Percentiles rank a stretch among this genome's conserved stretches.
phyloP scores from a whole-genome alignment of 2,797 vertebrate species.

The Kryptopterus vitreolus region DNA sequence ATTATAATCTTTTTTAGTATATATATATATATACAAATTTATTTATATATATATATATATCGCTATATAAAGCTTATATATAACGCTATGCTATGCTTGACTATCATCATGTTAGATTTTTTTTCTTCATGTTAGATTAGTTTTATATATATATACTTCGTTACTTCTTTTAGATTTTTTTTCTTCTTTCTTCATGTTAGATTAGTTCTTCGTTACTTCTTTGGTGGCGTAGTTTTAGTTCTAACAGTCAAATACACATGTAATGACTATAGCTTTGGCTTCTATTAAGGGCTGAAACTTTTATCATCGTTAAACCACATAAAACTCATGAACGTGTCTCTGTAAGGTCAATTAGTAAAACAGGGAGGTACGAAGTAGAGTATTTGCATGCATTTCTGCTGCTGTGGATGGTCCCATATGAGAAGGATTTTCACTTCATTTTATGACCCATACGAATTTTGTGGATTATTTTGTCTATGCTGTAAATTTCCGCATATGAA shows the following conservation, averaged over 20 bases:
- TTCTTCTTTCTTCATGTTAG: neutral
- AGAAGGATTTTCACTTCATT: slow-evolving; percentile 3
- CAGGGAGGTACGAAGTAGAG: neutral
- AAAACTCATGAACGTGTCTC: slow-evolving; percentile 10
- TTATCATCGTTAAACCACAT: slow-evolving; percentile 12
- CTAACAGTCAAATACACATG: neutral
- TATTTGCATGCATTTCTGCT: slow-evolving; percentile 17
- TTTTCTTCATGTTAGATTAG: no score
- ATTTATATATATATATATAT: no score
- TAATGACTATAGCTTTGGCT: neutral
- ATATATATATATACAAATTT: no score
- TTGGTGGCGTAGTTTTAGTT: neutral
- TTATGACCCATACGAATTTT: neutral
- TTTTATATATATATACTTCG: no score
- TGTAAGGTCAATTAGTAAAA: slow-evolving; percentile 2
- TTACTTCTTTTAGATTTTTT: no score
- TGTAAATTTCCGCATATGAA: neutral
- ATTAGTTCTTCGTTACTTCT: no score
- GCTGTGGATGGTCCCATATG: slow-evolving; percentile 6
- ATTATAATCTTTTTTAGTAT: no score
- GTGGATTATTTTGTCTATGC: neutral
- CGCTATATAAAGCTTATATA: no score
- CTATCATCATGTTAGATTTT: no score
- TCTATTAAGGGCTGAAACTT: neutral
- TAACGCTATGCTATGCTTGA: no score